Evolutionary conservation across 2,797 vertebrate species (phyloP), one percentile per base, ranked within the genome.

Genomic region (Scolopax rusticola): DNA sequence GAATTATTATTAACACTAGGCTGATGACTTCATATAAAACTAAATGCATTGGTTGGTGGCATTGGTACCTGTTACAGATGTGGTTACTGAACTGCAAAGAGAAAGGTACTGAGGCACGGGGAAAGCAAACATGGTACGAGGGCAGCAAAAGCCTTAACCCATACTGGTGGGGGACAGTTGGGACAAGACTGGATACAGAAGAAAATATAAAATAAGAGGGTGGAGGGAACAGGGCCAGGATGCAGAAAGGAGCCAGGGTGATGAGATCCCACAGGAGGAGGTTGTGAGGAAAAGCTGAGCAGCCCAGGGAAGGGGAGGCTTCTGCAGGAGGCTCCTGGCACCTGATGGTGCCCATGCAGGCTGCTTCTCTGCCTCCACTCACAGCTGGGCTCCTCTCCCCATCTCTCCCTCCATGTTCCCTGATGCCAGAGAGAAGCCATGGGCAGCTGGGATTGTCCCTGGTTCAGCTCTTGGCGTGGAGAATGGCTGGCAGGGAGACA

Each of bases 391-490:
- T 88, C 7, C 21, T n/a, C 21, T 94, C 40, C 16, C 11, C 48
- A 17, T 23, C 56, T 38, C 48, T 63, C 40, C 11, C 12, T 43
- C 45, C 15, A 2, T 4, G 16, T 20, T 8, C 32, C 7, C 30
- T 3, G 17, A 24, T 9, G 41, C 17, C 1, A 2, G 28, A 60
- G 1, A 70, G 56, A 21, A 88, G 36, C 36, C 0, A 0, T 21
- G 25, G 11, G 32, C 48, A 91, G 69, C 4, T 5, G 3, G 50
- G 47, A 67, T 11, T 28, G 32, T 40, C 43, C 4, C 30, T 48
- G 20, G 23, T 54, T 30, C 2, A 1, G 20, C 40, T 43, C 56
- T 47, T 2, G 1, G 21, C 51, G 48, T 1, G 2, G 6, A 15
- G 12, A 4, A 8, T 50, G 33, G 16, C n/a, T 91, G 38, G 28